Evolutionary conservation across 30 jellyfish, hydroid and myxozoan genomes (phyloP), one percentile per base, ranked within the genome.

Genomic region (Aurelia aurita complex sp. Pacific): DNA sequence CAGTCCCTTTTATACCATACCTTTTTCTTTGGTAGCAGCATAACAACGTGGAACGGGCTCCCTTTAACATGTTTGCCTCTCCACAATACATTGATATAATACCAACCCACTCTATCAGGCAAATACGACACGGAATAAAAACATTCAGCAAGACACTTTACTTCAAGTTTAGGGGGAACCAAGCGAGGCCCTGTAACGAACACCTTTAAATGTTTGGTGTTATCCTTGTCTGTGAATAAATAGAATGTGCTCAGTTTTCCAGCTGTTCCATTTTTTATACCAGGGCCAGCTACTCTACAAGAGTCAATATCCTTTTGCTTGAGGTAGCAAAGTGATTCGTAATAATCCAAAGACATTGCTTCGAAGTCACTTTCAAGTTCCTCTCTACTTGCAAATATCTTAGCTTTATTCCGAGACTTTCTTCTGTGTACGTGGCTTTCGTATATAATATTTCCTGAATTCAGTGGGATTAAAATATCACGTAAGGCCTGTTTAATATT

Each of bases 81-180:
- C 97, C 97, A 91, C 66, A 83, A 61, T 17, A 91, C 87, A 55
- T 73, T 70, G 1, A 91, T 82, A 12, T 64, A 53, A 40, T 91
- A 91, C 83, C 87, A 73, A 3, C 97, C 97, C 23, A 85, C 96
- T 53, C 97, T 80, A 3, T 82, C 91, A 19, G 97, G 97, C 79
- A 91, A 79, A 53, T 91, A 91, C 16, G 82, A 66, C 61, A 91
- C 91, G 9, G 87, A 38, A 35, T 84, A 84, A 52, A 84, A 84
- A 23, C 93, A 77, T n/a, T 84, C 93, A 2, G 87, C 77, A 35
- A 84, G 72, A 3, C 85, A 66, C 32, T 67, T 50, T 13, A 74
- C 23, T 64, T 73, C 82, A 9, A 42, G 75, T 46, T 84, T 77
- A 14, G 93, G 93, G 42, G 93, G 93, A 35, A 74, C 55, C 77